Evolutionary conservation across 2,888 invertebrate species (phyloP).

Genomic region (Eupeodes latifasciatus): DNA sequence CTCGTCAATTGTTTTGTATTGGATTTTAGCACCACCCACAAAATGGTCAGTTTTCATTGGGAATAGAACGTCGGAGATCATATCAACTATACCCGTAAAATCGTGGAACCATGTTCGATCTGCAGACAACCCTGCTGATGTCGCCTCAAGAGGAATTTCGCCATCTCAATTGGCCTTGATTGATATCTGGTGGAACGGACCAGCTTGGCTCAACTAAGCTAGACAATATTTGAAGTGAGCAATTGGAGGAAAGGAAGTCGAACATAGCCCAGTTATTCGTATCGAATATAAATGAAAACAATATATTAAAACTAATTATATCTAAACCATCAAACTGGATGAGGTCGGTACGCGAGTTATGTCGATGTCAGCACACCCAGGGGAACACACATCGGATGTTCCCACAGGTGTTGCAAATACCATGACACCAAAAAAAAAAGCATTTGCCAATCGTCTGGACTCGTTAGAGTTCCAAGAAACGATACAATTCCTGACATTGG

Average conservation of each 20-base stretch:
- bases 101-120: conserved; percentile 47
- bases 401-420: no score
- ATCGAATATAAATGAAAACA: conserved; percentile 14
- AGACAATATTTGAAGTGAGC: not conserved
- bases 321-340: not conserved
- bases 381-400: no score
- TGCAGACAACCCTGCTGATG: conserved; percentile 46
- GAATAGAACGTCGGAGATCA: conserved; percentile 56
- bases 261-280: not conserved
- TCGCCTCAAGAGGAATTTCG: conserved; percentile 49
- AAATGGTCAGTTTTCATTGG: not conserved
- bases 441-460: no score
- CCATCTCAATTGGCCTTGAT: conserved; percentile 7
- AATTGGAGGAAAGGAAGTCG: conserved; percentile 2
- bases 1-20: no score
- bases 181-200: conserved; percentile 31
- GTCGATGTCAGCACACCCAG: no score
- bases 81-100: conserved; percentile 33
- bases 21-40: no score
- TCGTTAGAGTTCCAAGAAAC: no score
- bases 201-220: conserved; percentile 10
- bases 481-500: no score
- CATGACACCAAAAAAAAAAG: no score
- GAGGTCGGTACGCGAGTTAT: not conserved
- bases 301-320: conserved; percentile 10